Base-by-base conservation (phyloP, 2,113 vertebrate genomes). In the Girardinichthys multiradiatus region DNA sequence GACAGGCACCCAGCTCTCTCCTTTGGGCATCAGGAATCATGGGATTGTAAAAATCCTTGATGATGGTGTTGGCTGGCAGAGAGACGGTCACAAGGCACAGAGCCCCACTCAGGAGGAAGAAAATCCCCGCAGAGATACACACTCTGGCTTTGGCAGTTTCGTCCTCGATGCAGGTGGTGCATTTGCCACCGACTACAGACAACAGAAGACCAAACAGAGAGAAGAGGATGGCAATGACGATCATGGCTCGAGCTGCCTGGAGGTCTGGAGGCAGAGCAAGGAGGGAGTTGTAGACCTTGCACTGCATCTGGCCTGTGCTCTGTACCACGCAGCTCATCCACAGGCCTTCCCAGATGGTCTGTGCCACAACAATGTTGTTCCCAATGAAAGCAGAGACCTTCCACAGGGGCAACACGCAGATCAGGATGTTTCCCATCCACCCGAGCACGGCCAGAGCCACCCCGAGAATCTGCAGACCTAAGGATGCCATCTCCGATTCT, bases 271-370 rank as follows among this genome's bases (percentile, higher is more conserved):
- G 92, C 79, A 98, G 89, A 0, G 95, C 95, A 86, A 97, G 88
- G 77, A 96, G 81, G 28, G 95, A 96, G 87, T 97, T 95, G 45
- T 97, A 96, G 76, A 95, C 81, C 81, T 96, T 96, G 81, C 96
- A 96, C 72, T 95, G 95, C 95, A 96, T 96, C 90, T 96, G 95
- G 2, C 95, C 96, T 0, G 96, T 96, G 90, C 95, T 96, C 92
- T 96, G 96, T 60, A 95, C 94, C 81, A 96, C 95, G n/a, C 96
- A 96, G 84, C 86, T 92, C 95, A 96, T 96, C 95, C 96, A 96
- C 64, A 96, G 92, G 8, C 96, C 96, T 73, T 96, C 95, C 95
- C 95, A 96, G 65, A 90, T 95, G 70, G 84, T 94, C 91, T 97
- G 96, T 6, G 95, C 95, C 12, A 95, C 95, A 78, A 98, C 94